Percentiles rank a stretch among this genome's conserved stretches.
phyloP scores from a whole-genome alignment of 2,888 invertebrate genomes.

The Hydropsyche betteni region DNA sequence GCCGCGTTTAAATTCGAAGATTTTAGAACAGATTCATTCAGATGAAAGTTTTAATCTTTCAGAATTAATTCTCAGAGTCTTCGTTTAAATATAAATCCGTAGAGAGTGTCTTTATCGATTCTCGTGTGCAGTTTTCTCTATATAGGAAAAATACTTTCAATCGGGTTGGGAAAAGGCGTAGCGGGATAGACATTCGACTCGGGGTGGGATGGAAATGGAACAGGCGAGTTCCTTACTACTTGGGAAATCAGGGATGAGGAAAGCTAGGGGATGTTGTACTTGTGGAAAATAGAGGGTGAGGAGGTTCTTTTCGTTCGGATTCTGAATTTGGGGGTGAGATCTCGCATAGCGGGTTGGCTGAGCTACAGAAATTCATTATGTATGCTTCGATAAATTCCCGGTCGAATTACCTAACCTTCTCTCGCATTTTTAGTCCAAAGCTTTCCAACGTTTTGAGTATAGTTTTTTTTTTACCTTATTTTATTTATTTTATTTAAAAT shows the following conservation, averaged over 20 bases:
- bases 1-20: too few species aligned
- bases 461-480: conserved; percentile 1
- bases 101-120: too few species aligned
- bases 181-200: conserved; percentile 2
- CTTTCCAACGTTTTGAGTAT: conserved; percentile 17
- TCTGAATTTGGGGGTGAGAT: conserved; percentile 30
- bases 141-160: not conserved
- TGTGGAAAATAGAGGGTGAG: not conserved
- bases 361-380: conserved; percentile 50
- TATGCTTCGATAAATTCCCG: conserved; percentile 51
- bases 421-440: conserved; percentile 20
- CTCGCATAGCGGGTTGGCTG: conserved; percentile 28
- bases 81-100: too few species aligned
- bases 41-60: too few species aligned
- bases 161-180: conserved; percentile 7
- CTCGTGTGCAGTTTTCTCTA: too few species aligned
- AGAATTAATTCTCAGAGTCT: too few species aligned
- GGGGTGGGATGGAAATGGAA: conserved; percentile 16
- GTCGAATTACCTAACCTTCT: conserved; percentile 48
- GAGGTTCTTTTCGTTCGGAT: conserved; percentile 28
- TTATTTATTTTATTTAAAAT: not conserved
- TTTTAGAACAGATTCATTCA: too few species aligned
- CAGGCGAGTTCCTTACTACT: conserved; percentile 16
- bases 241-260: not conserved
- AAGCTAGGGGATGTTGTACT: not conserved